Evolutionary conservation across 1,140 invertebrate species (phyloP), one percentile per base, ranked within the genome.

Genomic region (Zaprionus ornatus): DNA sequence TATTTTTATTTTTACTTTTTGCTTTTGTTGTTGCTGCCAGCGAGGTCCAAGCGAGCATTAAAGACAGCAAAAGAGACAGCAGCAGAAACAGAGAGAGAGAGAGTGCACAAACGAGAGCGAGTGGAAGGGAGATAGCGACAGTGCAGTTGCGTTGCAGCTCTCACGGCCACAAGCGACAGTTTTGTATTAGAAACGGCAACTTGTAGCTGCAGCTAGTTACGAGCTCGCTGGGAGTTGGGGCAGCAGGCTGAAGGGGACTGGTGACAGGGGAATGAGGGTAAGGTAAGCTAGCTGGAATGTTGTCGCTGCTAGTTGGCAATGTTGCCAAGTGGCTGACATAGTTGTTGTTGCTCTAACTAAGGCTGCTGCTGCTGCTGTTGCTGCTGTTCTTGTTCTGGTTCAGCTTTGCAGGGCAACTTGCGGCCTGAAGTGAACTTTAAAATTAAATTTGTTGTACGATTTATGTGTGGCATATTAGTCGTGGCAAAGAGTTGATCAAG

Each of bases 161-260:
- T 80, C 83, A 87, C 84, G 74, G 84, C 84, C 84, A 88, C 80
- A 80, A 87, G 84, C 84, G 84, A 87, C 83, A 87, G 83, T 87
- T 87, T 87, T 87, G 80, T 87, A 87, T 88, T 87, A 87, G 84
- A 87, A 87, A 88, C 84, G 80, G 84, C 84, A 87, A 87, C 80
- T 84, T 87, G 84, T 84, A 74, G 84, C 84, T 78, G 74, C 74
- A 88, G 84, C 84, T 88, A 87, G 84, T 88, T 88, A 87, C 84
- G 69, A 50, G 73, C 78, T 75, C 45, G 10, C 40, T 40, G 17
- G 4, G 25, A 13, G 13, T 3, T 27, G 15, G 25, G 10, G 13
- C 27, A 9, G 25, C 9, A 9, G 29, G 29, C 29, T 3, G 9
- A 10, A 3, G 13, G 17, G 57, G n/a, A 37, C 29, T 37, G 29